Percentiles rank a stretch among this genome's conserved stretches.
These are phyloP conservation scores for Pseudopleuronectes americanus DNA, from an alignment of 2,797 vertebrate genomes.

Conservation along the genomic window DNA sequence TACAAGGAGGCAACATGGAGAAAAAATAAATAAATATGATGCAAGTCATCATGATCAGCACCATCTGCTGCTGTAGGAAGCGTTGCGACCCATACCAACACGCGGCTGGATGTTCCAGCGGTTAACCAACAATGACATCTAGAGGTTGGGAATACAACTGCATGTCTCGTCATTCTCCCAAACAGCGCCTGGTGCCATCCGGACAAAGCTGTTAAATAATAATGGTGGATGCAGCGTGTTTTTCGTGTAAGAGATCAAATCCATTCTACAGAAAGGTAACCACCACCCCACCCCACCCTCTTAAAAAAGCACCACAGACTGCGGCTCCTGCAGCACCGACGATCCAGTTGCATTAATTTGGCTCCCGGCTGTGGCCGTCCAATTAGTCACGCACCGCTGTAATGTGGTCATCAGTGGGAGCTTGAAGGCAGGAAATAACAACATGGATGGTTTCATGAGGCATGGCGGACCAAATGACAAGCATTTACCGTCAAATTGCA, in stretches of 20 bases:
- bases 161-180: not conserved
- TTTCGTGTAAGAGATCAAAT: not conserved
- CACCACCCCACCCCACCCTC: not conserved
- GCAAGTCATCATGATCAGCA: slow-evolving; percentile 59
- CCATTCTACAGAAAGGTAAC: slow-evolving; percentile 7
- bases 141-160: slow-evolving; percentile 57
- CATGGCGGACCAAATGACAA: slow-evolving; percentile 79
- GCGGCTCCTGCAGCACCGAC: slow-evolving; percentile 44
- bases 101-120: slow-evolving; percentile 4
- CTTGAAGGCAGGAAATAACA: slow-evolving; percentile 77
- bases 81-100: slow-evolving; percentile 57
- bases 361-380: slow-evolving; percentile 54
- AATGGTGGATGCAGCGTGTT: slow-evolving; percentile 6
- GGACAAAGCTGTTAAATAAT: slow-evolving; percentile 22
- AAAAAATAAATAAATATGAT: slow-evolving; percentile 59
- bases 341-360: slow-evolving; percentile 58
- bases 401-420: slow-evolving; percentile 77
- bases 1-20: slow-evolving; percentile 65
- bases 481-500: slow-evolving; percentile 78
- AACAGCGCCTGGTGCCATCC: slow-evolving; percentile 3
- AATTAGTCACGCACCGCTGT: slow-evolving; percentile 82
- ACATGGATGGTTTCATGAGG: slow-evolving; percentile 79
- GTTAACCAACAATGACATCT: slow-evolving; percentile 78
- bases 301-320: slow-evolving; percentile 9
- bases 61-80: slow-evolving; percentile 66